Base-by-base conservation (phyloP, 2,797 vertebrate genomes). In the Lerista edwardsae region DNA sequence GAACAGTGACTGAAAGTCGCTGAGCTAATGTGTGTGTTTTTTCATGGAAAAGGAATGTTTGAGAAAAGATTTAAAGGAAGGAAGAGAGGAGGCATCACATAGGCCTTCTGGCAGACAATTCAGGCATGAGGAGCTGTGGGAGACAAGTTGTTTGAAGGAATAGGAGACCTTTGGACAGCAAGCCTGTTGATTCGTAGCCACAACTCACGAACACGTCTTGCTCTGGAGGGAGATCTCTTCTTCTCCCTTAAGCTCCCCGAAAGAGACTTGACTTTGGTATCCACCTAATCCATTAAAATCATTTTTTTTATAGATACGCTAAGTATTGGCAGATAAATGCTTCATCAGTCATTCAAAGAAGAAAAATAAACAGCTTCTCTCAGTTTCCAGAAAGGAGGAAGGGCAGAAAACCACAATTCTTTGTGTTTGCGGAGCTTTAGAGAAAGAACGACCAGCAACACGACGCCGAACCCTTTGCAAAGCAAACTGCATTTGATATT, bases 401-500 rank as follows among this genome's bases (percentile, higher is more conserved):
- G 39, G 5, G 9, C 41, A 47, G 25, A 17, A 47, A 25, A 6
- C 12, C 85, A 89, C 77, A 82, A 71, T 57, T 71, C 80, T 90
- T 91, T 87, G 79, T 91, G 87, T 92, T 93, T 91, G 90, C 94
- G 94, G 87, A 91, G 87, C 89, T 92, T 93, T 86, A 69, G 86
- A 69, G 75, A 39, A 87, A 83, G 23, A 69, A 29, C 21, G 51
- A 87, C 2, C 2, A 79, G 84, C 79, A 84, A 86, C 12, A n/a
- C 61, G 84, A 91, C 80, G 89, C 87, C 89, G 91, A 94, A 91
- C 83, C 85, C 87, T 87, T 92, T 8, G 1, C 74, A 74, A 91
- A 93, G 93, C 87, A 94, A 89, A 87, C 75, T 62, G 41, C 83
- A 87, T 93, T 91, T 95, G 91, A 91, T 95, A 94, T 94, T 94